Base-by-base conservation (phyloP, 2,797 vertebrate genomes). In the Pangasius sanitwongsei region DNA sequence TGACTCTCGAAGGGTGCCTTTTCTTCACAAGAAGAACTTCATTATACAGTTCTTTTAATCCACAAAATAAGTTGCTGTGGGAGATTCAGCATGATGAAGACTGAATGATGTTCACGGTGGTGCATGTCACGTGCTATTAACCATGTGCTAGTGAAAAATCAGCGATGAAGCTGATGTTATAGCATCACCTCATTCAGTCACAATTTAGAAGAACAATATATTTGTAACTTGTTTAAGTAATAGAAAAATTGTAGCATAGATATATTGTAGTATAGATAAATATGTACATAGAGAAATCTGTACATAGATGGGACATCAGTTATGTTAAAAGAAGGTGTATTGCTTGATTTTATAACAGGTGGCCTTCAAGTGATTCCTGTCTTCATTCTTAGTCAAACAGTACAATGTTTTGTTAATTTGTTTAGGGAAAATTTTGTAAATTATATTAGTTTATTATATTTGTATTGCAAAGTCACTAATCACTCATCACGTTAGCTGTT, bases 201-300 rank as follows among this genome's bases (percentile, higher is more conserved):
- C 57, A 6, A 83, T 83, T 13, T 13, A 61, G n/a, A 81, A 2
- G 18, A n/a, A 37, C 28, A 31, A 34, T 37, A 25, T 59, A 34
- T 81, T 81, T 65, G 23, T 63, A 44, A 63, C 20, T 83, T n/a
- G 59, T 63, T 83, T 59, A 57, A 16, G 7, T 20, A 82, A 28
- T 61, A 82, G 28, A 53, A 31, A n/a, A 78, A n/a, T 16, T 77
- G 11, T 48, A 74, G 37, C 37, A 41, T 13, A 74, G 75, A 55
- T 50, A 34, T 37, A 37, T 59, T 78, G 75, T 55, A 63, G 34
- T 37, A 15, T 44, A 83, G 34, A 41, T 28, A 63, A 63, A 61
- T 44, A 65, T 83, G 81, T 63, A 65, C 37, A 83, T 63, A 63
- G 23, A 44, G 28, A 84, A 84, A 50, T 50, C 0, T 83, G 59